These are phyloP conservation scores for Chydorus sphaericus DNA, from an alignment of 2,888 invertebrate species.

Conservation along the genomic window DNA sequence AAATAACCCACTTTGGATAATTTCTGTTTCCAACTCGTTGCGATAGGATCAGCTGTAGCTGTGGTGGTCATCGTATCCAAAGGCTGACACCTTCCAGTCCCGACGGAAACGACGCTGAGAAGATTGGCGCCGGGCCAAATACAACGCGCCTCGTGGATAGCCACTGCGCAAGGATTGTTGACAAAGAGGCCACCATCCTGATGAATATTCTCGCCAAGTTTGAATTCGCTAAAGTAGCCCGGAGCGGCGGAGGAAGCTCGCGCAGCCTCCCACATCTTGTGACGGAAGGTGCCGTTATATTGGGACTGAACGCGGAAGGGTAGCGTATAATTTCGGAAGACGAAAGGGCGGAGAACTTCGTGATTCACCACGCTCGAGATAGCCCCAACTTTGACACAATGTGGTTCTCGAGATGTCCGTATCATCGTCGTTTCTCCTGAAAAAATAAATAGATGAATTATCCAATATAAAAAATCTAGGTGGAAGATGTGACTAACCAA, in stretches of 20 bases:
- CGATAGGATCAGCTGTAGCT: slow-evolving; percentile 21
- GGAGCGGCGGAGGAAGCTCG: slow-evolving; percentile 84
- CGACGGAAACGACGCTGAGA: slow-evolving; percentile 67
- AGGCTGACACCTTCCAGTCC: slow-evolving; percentile 43
- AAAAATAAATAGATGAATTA: background rate
- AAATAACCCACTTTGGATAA: slow-evolving; percentile 66
- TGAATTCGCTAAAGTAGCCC: slow-evolving; percentile 73
- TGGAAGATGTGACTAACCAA: slow-evolving; percentile 39
- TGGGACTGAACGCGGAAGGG: slow-evolving; percentile 51
- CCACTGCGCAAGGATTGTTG: slow-evolving; percentile 79
- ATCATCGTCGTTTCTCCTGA: slow-evolving; percentile 30
- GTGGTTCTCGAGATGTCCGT: slow-evolving; percentile 37
- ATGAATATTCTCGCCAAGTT: slow-evolving; percentile 49
- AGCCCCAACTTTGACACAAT: slow-evolving; percentile 49
- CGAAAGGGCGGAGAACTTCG: slow-evolving; percentile 51
- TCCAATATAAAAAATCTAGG: background rate
- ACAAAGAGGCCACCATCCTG: slow-evolving; percentile 72
- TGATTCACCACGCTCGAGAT: slow-evolving; percentile 68
- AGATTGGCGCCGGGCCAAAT: slow-evolving; percentile 62
- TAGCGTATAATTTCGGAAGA: slow-evolving; percentile 72
- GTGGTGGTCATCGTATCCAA: background rate
- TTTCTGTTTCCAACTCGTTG: slow-evolving; percentile 57
- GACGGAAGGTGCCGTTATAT: slow-evolving; percentile 52
- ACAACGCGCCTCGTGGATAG: slow-evolving; percentile 68
- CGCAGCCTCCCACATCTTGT: slow-evolving; percentile 66